These are phyloP conservation scores for Lepisosteus oculatus DNA, from an alignment of 2,113 vertebrate species.

Conservation along the genomic window DNA sequence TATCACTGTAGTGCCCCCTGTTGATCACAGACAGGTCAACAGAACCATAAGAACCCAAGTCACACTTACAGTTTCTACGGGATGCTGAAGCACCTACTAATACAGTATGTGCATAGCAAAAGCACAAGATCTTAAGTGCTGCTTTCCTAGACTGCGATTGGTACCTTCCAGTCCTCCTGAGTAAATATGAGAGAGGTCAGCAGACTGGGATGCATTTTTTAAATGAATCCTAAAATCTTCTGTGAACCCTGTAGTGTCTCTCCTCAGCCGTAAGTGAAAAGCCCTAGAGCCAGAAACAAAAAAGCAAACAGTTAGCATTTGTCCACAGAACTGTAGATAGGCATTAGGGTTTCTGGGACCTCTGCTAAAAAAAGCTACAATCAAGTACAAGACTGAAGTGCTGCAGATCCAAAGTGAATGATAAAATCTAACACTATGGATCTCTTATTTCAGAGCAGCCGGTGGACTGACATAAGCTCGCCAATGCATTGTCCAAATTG, in stretches of 20 bases:
- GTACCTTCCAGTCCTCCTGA: conserved; percentile 66
- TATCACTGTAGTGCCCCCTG: not conserved
- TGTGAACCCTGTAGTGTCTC: conserved; percentile 50
- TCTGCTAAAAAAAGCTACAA: not conserved
- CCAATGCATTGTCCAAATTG: not conserved
- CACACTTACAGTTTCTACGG: too few relatives aligned
- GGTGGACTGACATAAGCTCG: too few relatives aligned
- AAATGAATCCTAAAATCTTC: conserved; percentile 48
- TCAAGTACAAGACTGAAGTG: not conserved
- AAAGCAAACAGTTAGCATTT: not conserved
- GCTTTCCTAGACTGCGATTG: not conserved
- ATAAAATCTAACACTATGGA: too few relatives aligned
- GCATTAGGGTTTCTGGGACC: not conserved
- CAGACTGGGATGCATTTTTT: conserved; percentile 29
- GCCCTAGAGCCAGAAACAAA: conserved; percentile 36
- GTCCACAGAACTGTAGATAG: not conserved
- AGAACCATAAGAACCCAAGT: too few relatives aligned
- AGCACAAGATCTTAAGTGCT: too few relatives aligned
- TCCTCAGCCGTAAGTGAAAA: conserved; percentile 60
- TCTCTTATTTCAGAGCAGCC: too few relatives aligned
- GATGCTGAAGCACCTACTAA: too few relatives aligned
- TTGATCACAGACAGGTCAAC: too few relatives aligned
- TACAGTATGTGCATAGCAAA: too few relatives aligned
- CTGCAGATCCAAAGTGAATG: too few relatives aligned
- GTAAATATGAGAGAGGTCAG: conserved; percentile 68